Percentiles rank a stretch among this genome's conserved stretches.
These are phyloP conservation scores for Empidonax traillii DNA, from an alignment of 2,113 vertebrate genomes.

Conservation along the genomic window DNA sequence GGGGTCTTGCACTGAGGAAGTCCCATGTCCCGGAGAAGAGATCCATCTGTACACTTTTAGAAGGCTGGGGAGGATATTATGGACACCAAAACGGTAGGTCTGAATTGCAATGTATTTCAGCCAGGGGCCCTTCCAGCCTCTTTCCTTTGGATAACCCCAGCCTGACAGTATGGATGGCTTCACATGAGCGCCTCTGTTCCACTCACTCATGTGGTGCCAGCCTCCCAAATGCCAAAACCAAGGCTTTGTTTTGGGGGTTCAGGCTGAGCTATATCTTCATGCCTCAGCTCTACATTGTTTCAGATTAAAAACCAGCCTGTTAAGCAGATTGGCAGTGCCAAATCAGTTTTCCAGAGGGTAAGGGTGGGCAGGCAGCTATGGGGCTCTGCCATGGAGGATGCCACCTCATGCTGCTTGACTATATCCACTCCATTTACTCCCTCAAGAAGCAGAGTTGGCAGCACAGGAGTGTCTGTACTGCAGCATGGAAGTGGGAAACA, in stretches of 20 bases:
- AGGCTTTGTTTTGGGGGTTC: neutral
- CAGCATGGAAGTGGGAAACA: neutral
- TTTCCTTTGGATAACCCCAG: neutral
- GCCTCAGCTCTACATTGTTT: neutral
- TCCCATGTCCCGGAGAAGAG: neutral
- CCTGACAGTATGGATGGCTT: neutral
- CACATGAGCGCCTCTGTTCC: neutral
- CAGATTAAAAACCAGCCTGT: neutral
- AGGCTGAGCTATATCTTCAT: neutral
- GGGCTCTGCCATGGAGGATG: neutral
- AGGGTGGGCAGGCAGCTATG: neutral
- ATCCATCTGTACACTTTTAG: neutral
- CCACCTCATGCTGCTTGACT: neutral
- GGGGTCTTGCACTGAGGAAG: neutral
- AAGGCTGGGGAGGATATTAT: neutral
- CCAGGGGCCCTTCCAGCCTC: neutral
- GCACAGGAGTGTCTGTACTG: neutral
- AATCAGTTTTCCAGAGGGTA: neutral
- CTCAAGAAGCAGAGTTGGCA: neutral
- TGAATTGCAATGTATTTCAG: neutral
- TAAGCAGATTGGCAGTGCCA: neutral
- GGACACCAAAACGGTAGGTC: neutral
- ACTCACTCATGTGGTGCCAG: neutral
- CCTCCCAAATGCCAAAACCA: neutral
- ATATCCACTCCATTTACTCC: neutral